Conservation (phyloP, 2,113 vertebrate species). For the Hemicordylus capensis region DNA sequence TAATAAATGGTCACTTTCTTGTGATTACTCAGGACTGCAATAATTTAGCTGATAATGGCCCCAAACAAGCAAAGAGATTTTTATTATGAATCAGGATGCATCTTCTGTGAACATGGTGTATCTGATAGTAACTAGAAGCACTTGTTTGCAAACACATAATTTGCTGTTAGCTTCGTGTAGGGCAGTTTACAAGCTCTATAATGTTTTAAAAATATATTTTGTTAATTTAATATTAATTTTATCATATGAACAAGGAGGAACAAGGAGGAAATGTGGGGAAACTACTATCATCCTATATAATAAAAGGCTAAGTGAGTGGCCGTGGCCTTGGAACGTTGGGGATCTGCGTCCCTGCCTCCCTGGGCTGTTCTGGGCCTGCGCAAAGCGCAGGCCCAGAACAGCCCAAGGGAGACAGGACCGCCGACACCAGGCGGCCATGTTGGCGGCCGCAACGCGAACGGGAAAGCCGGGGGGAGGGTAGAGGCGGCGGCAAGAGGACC, state of each 20-base stretch:
- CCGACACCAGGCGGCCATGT: too few relatives aligned
- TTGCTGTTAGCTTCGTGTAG: not conserved
- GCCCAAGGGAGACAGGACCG: too few relatives aligned
- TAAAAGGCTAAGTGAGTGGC: too few relatives aligned
- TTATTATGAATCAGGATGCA: conserved; percentile 42
- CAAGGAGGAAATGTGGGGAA: not conserved
- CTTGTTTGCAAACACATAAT: conserved; percentile 34
- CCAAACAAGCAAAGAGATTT: conserved; percentile 18
- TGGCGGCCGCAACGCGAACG: too few relatives aligned
- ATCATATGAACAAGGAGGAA: not conserved
- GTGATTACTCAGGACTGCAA: conserved; percentile 8
- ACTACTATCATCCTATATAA: too few relatives aligned
- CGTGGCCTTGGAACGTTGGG: too few relatives aligned
- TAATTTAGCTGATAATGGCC: conserved; percentile 22
- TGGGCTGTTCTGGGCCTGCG: too few relatives aligned
- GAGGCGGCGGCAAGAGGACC: too few relatives aligned
- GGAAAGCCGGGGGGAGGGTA: too few relatives aligned
- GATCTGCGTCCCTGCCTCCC: too few relatives aligned
- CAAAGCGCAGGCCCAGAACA: too few relatives aligned
- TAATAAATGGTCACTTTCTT: conserved; percentile 18
- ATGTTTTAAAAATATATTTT: not conserved
- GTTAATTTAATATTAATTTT: not conserved
- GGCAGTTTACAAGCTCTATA: not conserved
- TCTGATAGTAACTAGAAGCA: conserved; percentile 29
- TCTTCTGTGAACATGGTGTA: conserved; percentile 16